phyloP scores from a whole-genome alignment of 2,113 vertebrate species.

The Elgaria multicarinata region DNA sequence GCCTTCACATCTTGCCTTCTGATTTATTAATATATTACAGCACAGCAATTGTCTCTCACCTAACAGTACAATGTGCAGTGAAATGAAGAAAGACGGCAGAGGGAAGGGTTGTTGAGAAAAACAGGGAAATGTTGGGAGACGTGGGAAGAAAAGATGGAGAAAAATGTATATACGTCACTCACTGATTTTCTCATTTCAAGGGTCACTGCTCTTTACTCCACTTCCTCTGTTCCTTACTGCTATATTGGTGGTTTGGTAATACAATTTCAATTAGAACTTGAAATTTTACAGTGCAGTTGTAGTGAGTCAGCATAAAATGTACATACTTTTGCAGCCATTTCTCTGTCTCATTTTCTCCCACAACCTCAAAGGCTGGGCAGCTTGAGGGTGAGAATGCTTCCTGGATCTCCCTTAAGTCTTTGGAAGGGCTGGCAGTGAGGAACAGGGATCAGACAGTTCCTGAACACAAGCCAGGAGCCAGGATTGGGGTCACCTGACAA shows the following conservation, averaged over 20 bases:
- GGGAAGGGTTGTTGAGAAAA: neutral
- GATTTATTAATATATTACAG: neutral
- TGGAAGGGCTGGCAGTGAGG: no score
- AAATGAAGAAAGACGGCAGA: neutral
- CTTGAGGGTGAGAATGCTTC: neutral
- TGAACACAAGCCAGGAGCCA: no score
- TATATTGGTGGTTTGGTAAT: neutral
- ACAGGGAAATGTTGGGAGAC: neutral
- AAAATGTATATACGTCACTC: neutral
- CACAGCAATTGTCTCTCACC: neutral
- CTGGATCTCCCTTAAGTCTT: neutral
- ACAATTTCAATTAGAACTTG: neutral
- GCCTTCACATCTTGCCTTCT: neutral
- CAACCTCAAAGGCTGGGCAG: neutral
- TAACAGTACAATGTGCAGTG: no score
- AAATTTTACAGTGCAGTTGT: neutral
- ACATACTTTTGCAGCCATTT: neutral
- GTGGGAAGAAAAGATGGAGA: neutral
- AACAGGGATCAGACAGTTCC: no score
- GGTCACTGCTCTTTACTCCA: neutral
- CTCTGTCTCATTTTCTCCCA: neutral
- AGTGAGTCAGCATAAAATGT: neutral
- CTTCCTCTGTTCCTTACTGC: conserved; percentile 17
- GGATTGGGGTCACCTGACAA: no score
- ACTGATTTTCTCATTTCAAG: conserved; percentile 7